phyloP scores from a whole-genome alignment of 2,888 invertebrate species.

The Drosophila rubida region DNA sequence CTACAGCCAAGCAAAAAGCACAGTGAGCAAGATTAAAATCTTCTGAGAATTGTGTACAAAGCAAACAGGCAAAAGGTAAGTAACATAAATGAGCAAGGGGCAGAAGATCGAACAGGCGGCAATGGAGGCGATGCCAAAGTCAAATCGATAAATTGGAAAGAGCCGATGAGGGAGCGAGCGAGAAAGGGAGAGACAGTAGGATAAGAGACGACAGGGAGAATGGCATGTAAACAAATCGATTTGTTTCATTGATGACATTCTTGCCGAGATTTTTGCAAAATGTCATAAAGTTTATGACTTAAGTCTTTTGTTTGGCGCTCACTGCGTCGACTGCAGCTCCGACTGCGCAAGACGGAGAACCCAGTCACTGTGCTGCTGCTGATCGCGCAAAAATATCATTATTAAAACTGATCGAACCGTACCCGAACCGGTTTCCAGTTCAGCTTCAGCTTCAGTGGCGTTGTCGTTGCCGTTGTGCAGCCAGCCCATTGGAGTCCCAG shows the following conservation, averaged over 20 bases:
- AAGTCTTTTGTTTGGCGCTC: slow-evolving; percentile 82
- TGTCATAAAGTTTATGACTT: slow-evolving; percentile 84
- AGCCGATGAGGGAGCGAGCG: neutral
- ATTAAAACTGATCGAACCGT: slow-evolving; percentile 69
- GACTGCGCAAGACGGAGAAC: slow-evolving; percentile 28
- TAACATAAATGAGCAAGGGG: slow-evolving; percentile 68
- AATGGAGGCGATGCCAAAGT: slow-evolving; percentile 45
- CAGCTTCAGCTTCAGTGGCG: neutral
- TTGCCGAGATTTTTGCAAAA: slow-evolving; percentile 80
- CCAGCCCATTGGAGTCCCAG: neutral
- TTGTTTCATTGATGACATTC: slow-evolving; percentile 84
- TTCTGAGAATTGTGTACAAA: slow-evolving; percentile 75
- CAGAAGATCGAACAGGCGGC: slow-evolving; percentile 8
- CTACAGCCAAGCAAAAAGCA: slow-evolving; percentile 22
- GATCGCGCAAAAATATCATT: slow-evolving; percentile 65
- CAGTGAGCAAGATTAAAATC: slow-evolving; percentile 78
- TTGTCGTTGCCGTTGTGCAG: neutral
- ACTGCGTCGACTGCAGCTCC: slow-evolving; percentile 12
- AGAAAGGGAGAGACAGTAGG: neutral
- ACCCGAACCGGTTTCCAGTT: slow-evolving; percentile 22
- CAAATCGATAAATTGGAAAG: slow-evolving; percentile 71
- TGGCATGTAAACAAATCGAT: slow-evolving; percentile 83
- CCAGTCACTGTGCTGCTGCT: slow-evolving; percentile 9
- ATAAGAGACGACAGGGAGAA: slow-evolving; percentile 32
- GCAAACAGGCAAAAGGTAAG: slow-evolving; percentile 55